Evolutionary conservation across 2,888 invertebrate species (phyloP).

Genomic region (Cylindroiulus punctatus): DNA sequence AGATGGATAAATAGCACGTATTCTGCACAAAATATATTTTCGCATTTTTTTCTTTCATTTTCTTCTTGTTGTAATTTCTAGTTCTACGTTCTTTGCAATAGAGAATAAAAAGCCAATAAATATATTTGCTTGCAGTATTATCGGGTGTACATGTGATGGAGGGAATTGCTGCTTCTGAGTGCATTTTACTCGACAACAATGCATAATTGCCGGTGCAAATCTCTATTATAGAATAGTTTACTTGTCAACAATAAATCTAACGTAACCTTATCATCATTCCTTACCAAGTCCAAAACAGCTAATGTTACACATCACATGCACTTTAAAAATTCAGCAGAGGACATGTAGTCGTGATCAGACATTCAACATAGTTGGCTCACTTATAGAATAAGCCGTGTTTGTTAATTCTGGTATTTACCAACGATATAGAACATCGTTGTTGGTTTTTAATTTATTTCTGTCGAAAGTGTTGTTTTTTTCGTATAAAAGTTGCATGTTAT

Average conservation of each 20-base stretch:
- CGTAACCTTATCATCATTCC: neutral
- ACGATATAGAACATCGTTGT: neutral
- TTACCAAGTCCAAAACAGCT: conserved; percentile 26
- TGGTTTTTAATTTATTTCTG: neutral
- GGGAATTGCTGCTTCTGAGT: conserved; percentile 28
- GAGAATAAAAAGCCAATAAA: conserved; percentile 47
- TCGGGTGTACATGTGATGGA: conserved; percentile 24
- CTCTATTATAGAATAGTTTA: neutral
- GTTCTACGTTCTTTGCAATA: conserved; percentile 44
- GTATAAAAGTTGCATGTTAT: neutral
- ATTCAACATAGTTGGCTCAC: neutral
- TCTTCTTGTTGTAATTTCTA: conserved; percentile 7
- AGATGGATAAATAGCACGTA: conserved; percentile 13
- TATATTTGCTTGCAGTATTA: conserved; percentile 36
- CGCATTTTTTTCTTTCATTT: conserved; percentile 11
- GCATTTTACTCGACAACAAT: conserved; percentile 43
- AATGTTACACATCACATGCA: neutral
- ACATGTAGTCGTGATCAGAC: neutral
- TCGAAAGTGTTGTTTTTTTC: neutral
- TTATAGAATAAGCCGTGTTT: neutral
- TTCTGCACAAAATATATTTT: conserved; percentile 45
- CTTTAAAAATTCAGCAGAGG: conserved; percentile 33
- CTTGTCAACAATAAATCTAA: conserved; percentile 19
- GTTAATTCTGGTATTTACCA: neutral
- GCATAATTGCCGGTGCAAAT: conserved; percentile 28